Conservation (phyloP, 92 coral and sea anemone species). For the Pocillopora grandis region DNA sequence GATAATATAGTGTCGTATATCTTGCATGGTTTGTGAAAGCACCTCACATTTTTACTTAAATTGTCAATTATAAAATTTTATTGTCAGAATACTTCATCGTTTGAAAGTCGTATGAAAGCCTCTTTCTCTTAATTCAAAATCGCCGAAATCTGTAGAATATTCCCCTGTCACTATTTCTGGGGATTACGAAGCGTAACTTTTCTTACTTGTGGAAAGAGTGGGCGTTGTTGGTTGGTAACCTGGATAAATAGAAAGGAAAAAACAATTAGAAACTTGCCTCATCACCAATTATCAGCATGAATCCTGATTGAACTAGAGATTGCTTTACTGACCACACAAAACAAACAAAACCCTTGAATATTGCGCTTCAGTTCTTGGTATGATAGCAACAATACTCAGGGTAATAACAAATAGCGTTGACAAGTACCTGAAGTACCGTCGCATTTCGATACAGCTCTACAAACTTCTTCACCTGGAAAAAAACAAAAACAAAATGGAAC, state of each 20-base stretch:
- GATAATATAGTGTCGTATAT: too few relatives aligned
- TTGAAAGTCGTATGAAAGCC: not conserved
- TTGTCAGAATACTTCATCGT: too few relatives aligned
- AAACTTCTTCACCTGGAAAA: slow-evolving; percentile 53
- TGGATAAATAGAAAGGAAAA: not conserved
- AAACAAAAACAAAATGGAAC: not conserved
- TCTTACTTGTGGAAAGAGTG: slow-evolving; percentile 23
- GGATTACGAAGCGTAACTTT: not conserved
- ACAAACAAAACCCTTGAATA: slow-evolving; percentile 9
- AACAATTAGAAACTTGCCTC: not conserved
- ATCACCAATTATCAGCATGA: slow-evolving; percentile 24
- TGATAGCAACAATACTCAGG: not conserved
- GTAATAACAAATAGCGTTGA: not conserved
- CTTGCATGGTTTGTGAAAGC: too few relatives aligned
- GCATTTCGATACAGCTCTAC: slow-evolving; percentile 62
- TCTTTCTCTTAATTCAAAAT: not conserved
- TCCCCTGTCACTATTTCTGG: not conserved
- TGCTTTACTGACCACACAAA: slow-evolving; percentile 16
- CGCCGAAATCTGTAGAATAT: not conserved
- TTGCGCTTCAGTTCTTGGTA: not conserved
- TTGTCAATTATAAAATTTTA: too few relatives aligned
- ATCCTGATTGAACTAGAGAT: slow-evolving; percentile 6
- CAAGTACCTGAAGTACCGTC: slow-evolving; percentile 40
- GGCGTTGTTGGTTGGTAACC: slow-evolving; percentile 31
- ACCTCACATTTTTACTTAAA: too few relatives aligned